Base-by-base conservation (phyloP, 2,888 invertebrate species). In the Drosophila cracens region DNA sequence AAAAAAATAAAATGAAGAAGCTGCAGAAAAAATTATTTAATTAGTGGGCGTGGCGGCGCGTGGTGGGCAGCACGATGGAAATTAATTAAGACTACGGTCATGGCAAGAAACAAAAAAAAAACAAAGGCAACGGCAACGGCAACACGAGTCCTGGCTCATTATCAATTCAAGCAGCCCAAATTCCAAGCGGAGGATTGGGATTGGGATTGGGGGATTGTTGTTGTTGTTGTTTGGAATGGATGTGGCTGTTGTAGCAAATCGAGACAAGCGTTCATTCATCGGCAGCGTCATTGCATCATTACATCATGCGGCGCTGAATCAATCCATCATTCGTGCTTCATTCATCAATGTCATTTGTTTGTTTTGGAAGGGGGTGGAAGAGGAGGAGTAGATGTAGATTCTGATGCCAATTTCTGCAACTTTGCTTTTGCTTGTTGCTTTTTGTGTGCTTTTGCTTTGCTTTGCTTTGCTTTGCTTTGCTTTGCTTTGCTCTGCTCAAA, bases 321-420 rank as follows among this genome's bases (percentile, higher is more conserved):
- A 76, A 87, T 87, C 77, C 76, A 87, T 90, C 87, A 87, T 90
- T 79, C 66, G 57, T 68, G 79, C 77, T 86, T 79, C 87, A 90
- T 87, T 83, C 90, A 88, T 87, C 87, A 87, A 87, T 90, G 87
- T 90, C 90, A 86, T 86, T 90, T 76, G 68, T 76, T 79, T 74
- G 63, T 56, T 81, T 76, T 78, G 16, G 8, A 13, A 0, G 33
- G 0, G 7, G 8, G 4, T 0, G 6, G 4, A 0, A 2, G 1
- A 8, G n/a, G 10, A 1, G n/a, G 4, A 18, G n/a, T 18, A 6
- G 27, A 4, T 38, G 27, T 2, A n/a, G 29, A 29, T 27, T 40
- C 7, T 8, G n/a, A 13, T 29, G 16, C 7, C 36, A 40, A 16
- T 40, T 46, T 27, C 13, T 2, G 11, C 38, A 7, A 27, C 29